Evolutionary conservation across 2,797 vertebrate genomes (phyloP).

Genomic region (Fratercula arctica): DNA sequence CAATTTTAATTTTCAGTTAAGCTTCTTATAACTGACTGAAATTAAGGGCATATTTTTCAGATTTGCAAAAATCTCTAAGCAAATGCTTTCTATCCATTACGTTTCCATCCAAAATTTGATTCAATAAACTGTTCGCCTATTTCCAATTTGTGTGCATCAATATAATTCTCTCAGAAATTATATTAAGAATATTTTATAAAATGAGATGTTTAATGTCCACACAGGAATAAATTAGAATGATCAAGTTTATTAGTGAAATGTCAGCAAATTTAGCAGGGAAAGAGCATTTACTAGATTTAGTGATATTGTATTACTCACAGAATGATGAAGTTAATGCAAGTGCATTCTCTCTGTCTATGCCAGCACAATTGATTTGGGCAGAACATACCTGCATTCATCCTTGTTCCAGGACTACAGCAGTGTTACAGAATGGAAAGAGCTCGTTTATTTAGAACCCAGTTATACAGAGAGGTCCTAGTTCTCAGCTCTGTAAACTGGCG

Average conservation of each 20-base stretch:
- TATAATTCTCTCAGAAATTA: not conserved
- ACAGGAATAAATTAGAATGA: not conserved
- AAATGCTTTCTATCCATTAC: not conserved
- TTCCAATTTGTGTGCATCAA: not conserved
- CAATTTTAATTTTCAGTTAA: not conserved
- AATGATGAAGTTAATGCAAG: constrained; percentile 39
- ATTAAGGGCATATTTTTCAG: not conserved
- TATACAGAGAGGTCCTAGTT: not conserved
- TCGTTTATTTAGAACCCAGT: not conserved
- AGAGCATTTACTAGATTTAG: not conserved
- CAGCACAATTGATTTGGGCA: not conserved
- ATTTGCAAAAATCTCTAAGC: not conserved
- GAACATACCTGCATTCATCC: not conserved
- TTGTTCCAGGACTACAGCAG: constrained; percentile 11
- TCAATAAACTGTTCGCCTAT: not conserved
- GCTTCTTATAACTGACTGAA: not conserved
- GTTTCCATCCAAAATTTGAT: not conserved
- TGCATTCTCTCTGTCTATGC: not conserved
- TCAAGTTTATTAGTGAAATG: not conserved
- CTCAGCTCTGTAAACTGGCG: not conserved
- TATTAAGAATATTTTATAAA: not conserved
- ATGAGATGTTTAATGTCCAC: not conserved
- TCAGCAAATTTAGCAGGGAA: constrained; percentile 8
- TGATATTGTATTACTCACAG: not conserved
- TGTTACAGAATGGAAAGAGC: not conserved